Evolutionary conservation across 1,140 invertebrate species (phyloP).

Genomic region (Bombus ignitus): DNA sequence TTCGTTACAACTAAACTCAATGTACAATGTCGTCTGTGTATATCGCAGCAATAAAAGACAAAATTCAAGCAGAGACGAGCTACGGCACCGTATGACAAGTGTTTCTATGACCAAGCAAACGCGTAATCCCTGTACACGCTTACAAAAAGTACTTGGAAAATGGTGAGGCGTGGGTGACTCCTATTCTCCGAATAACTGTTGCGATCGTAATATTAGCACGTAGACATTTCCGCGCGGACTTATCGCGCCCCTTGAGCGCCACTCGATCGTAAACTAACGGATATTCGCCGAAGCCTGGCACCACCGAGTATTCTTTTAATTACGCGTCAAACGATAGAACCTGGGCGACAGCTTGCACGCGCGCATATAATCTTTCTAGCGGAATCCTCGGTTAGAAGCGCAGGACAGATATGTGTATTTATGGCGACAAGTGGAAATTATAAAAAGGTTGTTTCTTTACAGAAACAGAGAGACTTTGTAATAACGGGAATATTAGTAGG

Average conservation of each 20-base stretch:
- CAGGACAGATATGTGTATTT: background rate
- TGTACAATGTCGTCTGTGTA: background rate
- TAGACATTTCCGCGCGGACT: slow-evolving; percentile 50
- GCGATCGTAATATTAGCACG: slow-evolving; percentile 49
- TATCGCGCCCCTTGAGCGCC: slow-evolving; percentile 41
- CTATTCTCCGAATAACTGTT: background rate
- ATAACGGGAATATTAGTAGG: background rate
- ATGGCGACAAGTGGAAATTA: background rate
- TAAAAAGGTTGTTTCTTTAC: background rate
- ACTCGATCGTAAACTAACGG: slow-evolving; percentile 58
- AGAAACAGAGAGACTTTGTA: background rate
- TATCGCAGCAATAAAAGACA: background rate
- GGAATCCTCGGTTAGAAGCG: slow-evolving; percentile 20
- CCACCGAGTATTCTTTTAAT: slow-evolving; percentile 62
- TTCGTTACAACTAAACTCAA: background rate
- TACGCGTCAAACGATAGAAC: slow-evolving; percentile 39
- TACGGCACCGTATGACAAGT: background rate
- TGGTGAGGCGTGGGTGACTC: slow-evolving; percentile 50
- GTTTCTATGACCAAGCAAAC: background rate
- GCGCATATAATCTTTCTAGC: slow-evolving; percentile 44
- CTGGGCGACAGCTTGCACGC: slow-evolving; percentile 25
- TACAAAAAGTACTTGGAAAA: slow-evolving; percentile 4
- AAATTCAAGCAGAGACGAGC: background rate
- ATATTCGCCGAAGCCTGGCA: slow-evolving; percentile 53
- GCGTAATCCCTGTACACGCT: background rate